phyloP scores from a whole-genome alignment of 2,888 invertebrate species.

The Meteorus colon region DNA sequence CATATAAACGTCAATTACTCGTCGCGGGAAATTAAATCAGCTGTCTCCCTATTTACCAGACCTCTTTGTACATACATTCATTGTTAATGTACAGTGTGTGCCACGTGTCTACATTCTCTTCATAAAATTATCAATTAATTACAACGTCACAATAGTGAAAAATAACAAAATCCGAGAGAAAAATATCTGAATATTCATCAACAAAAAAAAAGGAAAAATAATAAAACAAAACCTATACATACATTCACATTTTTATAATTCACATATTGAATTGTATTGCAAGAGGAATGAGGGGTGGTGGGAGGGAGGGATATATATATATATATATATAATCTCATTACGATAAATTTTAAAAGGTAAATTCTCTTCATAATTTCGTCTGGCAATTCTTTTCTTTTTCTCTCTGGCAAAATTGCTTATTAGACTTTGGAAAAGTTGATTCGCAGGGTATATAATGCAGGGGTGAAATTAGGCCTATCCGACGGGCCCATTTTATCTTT shows the following conservation, averaged over 20 bases:
- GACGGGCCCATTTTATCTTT: slow-evolving; percentile 53
- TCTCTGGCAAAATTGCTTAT: slow-evolving; percentile 70
- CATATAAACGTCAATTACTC: slow-evolving; percentile 59
- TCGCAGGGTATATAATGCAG: slow-evolving; percentile 68
- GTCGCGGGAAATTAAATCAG: slow-evolving; percentile 70
- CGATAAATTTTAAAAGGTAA: slow-evolving; percentile 34
- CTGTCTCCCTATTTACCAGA: slow-evolving; percentile 63
- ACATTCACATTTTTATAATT: background rate
- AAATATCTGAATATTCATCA: background rate
- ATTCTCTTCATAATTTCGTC: slow-evolving; percentile 40
- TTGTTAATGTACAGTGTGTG: slow-evolving; percentile 46
- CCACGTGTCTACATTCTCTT: slow-evolving; percentile 51
- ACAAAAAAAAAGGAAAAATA: background rate
- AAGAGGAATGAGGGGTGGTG: background rate
- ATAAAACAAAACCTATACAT: background rate
- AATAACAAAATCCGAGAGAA: background rate
- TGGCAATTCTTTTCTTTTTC: slow-evolving; percentile 51
- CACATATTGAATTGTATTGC: background rate
- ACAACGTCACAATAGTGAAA: background rate
- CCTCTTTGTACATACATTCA: slow-evolving; percentile 3
- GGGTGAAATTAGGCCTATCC: slow-evolving; percentile 52
- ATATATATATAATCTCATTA: slow-evolving; percentile 29
- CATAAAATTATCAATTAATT: slow-evolving; percentile 29
- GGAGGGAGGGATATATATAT: background rate
- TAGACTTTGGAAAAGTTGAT: slow-evolving; percentile 72